Conservation (phyloP, 2,797 vertebrate species). For the Gallinago nigripennis region DNA sequence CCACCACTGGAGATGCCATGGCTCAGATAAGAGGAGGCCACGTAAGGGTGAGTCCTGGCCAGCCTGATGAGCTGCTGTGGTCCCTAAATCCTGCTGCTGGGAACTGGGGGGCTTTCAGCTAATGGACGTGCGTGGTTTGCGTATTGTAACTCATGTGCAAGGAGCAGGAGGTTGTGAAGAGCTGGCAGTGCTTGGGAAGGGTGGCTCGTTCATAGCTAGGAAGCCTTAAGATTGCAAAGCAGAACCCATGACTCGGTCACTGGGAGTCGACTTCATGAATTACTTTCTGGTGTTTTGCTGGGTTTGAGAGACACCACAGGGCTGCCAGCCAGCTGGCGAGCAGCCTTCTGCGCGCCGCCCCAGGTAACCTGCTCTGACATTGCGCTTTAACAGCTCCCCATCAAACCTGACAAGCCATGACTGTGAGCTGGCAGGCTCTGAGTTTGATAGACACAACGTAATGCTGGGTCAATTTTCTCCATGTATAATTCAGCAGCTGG, state of each 20-base stretch:
- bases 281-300: background rate
- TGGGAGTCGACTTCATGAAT: background rate
- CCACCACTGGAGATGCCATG: background rate
- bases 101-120: background rate
- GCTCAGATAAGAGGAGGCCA: background rate
- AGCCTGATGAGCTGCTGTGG: background rate
- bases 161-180: background rate
- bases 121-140: accelerated
- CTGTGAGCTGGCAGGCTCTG: background rate
- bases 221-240: background rate
- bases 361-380: background rate
- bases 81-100: background rate
- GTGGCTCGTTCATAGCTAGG: background rate
- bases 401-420: slow-evolving; percentile 13
- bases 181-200: background rate
- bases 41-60: background rate
- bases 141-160: accelerated
- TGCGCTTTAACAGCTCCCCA: background rate
- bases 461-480: background rate
- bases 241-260: background rate
- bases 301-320: background rate
- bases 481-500: slow-evolving; percentile 37
- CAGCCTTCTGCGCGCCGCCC: background rate
- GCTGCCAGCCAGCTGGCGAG: background rate
- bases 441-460: background rate